Conservation (phyloP, 2,797 vertebrate genomes). For the Phoeniculus purpureus region DNA sequence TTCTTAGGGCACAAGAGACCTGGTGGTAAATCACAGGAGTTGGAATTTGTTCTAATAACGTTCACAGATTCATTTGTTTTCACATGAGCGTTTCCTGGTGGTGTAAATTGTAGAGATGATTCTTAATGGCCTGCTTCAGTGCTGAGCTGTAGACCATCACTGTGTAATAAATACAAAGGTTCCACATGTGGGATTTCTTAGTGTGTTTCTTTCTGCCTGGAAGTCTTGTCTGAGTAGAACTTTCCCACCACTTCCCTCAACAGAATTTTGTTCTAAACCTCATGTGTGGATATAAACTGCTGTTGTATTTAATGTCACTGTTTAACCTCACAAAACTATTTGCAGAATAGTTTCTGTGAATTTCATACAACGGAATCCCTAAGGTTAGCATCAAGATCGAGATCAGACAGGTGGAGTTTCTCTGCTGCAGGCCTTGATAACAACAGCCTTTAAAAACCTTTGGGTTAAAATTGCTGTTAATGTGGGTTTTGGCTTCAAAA, state of each 20-base stretch:
- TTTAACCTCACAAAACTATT: not conserved
- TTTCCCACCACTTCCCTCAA: not conserved
- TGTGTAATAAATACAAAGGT: accelerated
- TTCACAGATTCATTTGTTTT: accelerated
- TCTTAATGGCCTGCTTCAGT: accelerated
- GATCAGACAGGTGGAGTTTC: not conserved
- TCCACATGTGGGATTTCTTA: accelerated
- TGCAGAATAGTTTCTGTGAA: not conserved
- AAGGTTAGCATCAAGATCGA: not conserved
- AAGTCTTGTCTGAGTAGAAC: not conserved
- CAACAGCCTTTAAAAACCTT: not conserved
- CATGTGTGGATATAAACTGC: not conserved
- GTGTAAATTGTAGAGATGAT: accelerated
- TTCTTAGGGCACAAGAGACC: accelerated
- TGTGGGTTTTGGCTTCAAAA: accelerated
- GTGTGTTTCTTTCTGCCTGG: not conserved
- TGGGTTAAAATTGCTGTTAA: not conserved
- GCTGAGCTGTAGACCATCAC: accelerated
- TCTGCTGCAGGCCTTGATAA: not conserved
- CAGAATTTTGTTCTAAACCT: not conserved
- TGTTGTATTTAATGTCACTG: not conserved
- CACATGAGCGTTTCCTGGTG: not conserved
- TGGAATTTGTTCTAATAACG: not conserved
- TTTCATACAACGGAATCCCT: not conserved
- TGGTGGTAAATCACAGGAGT: accelerated